These are phyloP conservation scores for Potamilus streckersoni DNA, from an alignment of 1,140 invertebrate species.

Conservation along the genomic window DNA sequence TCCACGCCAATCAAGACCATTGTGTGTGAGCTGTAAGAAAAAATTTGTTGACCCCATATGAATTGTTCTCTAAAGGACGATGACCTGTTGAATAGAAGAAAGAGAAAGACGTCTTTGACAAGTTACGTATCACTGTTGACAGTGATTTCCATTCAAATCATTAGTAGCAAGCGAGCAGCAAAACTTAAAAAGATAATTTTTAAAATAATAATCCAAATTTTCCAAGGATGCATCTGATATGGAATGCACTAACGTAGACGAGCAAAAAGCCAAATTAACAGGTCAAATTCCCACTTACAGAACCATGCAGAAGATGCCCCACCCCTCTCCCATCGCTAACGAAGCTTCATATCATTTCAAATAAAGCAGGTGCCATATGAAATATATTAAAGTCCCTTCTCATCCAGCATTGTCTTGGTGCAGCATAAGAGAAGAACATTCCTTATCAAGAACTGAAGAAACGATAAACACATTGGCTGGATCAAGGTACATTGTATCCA, in stretches of 20 bases:
- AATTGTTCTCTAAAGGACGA: background rate
- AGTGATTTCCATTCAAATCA: background rate
- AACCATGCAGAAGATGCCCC: conserved; percentile 21
- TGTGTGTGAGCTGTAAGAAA: too few relatives aligned
- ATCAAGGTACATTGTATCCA: conserved; percentile 4
- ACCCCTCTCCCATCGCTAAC: conserved; percentile 12
- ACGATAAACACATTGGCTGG: conserved; percentile 16
- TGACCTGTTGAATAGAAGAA: background rate
- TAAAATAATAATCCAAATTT: conserved; percentile 11
- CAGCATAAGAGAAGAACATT: conserved; percentile 15
- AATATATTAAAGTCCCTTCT: background rate
- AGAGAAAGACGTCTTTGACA: conserved; percentile 1
- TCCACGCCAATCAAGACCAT: too few relatives aligned
- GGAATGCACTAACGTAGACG: conserved; percentile 17
- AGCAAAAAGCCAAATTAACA: conserved; percentile 23
- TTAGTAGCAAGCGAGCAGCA: background rate
- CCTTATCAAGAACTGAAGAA: conserved; percentile 19
- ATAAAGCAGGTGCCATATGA: background rate
- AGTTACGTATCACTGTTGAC: conserved; percentile 7
- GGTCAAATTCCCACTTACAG: conserved; percentile 10
- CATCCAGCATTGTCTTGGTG: background rate
- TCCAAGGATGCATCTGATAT: conserved; percentile 16
- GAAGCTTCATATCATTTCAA: conserved; percentile 11
- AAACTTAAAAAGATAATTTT: conserved; percentile 1
- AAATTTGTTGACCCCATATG: too few relatives aligned